Evolutionary conservation across 2,797 vertebrate genomes (phyloP).

Genomic region (Hafferia zeledoni): DNA sequence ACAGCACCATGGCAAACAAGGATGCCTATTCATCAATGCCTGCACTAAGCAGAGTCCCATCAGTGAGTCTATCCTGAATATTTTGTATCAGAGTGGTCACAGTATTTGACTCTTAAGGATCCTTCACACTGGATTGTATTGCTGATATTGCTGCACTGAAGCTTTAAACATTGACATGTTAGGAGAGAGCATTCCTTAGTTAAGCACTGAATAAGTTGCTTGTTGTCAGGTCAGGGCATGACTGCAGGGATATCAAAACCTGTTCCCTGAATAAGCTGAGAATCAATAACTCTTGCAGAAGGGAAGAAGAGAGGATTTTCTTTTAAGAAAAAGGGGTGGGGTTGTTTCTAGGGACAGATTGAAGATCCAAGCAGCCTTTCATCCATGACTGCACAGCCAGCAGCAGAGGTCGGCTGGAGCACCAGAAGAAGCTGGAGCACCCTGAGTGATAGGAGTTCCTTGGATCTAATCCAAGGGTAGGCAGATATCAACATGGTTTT

Average conservation of each 20-base stretch:
- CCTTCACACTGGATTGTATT: background rate
- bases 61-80: background rate
- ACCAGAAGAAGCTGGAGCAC: background rate
- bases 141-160: background rate
- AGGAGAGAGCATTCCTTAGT: background rate
- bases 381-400: accelerated
- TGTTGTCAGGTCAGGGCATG: background rate
- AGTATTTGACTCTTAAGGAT: background rate
- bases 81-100: background rate
- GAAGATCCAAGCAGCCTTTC: background rate
- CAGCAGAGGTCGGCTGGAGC: background rate
- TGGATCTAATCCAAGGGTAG: background rate
- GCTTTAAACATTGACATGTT: background rate
- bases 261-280: background rate
- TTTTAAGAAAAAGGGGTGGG: background rate
- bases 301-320: background rate
- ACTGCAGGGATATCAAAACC: background rate
- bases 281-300: background rate
- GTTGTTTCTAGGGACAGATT: background rate
- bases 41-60: background rate
- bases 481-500: background rate
- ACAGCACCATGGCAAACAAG: background rate
- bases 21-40: accelerated
- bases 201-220: background rate
- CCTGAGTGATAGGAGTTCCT: background rate